Evolutionary conservation across 2,888 invertebrate species (phyloP), one percentile per base, ranked within the genome.

Genomic region (Strigamia crassipes): DNA sequence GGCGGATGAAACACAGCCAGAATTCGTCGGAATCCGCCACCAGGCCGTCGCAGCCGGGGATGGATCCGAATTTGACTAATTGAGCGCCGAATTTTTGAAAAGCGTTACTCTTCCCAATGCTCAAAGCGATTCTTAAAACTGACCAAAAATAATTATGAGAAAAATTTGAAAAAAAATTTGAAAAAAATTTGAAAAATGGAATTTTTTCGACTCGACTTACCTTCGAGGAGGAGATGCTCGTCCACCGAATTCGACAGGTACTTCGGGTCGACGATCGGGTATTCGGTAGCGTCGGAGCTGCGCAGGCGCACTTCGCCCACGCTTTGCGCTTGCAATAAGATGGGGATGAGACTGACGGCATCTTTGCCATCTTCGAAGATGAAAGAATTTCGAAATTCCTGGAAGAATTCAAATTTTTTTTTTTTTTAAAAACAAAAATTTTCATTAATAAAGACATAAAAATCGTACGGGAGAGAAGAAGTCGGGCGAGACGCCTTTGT

Each of bases 261-360:
- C 86, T 97, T 96, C 1, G 97, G 94, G 87, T 97, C 92, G 87
- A 99, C 95, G 41, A 93, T 87, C 0, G 98, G 97, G 86, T 93
- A 93, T 80, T 94, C 93, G 85, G 93, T 93, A 0, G 97, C 97
- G 88, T 96, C 94, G 0, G 92, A 92, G 83, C 93, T 93, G 82
- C 91, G 90, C 31, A 98, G 88, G 84, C 92, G 90, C n/a, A 79
- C 42, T 15, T n/a, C n/a, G 8, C 79, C 79, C 6, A 18, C n/a
- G n/a, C 79, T 79, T 12, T 79, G 34, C 41, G 79, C 8, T n/a
- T 27, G 79, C 34, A 79, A 42, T 6, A 31, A n/a, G 18, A 79
- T 79, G n/a, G 79, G 79, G 41, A 41, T n/a, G 27, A 79, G n/a
- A 78, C 23, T 78, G n/a, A 78, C 31, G 8, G 31, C 78, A 27